Evolutionary conservation across 2,888 invertebrate species (phyloP).

Genomic region (Cremastinae sp.): DNA sequence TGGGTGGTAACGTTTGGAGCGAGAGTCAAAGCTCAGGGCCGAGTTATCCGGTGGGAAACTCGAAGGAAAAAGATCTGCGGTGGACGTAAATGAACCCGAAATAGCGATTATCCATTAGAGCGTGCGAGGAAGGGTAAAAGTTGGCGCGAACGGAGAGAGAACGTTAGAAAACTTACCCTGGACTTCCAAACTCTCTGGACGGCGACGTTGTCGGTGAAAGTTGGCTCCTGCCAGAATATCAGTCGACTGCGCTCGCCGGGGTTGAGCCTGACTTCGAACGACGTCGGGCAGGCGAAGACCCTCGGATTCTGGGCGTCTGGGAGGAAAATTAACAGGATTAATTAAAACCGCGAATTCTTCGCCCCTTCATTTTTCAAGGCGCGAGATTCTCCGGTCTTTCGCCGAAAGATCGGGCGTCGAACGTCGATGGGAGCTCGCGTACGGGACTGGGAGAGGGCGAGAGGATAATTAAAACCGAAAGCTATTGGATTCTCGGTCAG

Average conservation of each 20-base stretch:
- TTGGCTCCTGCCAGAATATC: conserved; percentile 86
- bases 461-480: conserved; percentile 44
- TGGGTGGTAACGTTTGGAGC: too few relatives aligned
- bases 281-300: conserved; percentile 84
- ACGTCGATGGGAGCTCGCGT: too few relatives aligned
- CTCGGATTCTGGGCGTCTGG: conserved; percentile 83
- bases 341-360: conserved; percentile 13
- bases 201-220: conserved; percentile 83
- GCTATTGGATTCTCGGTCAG: conserved; percentile 24
- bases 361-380: too few relatives aligned
- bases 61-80: neutral
- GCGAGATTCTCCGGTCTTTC: too few relatives aligned
- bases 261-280: conserved; percentile 83
- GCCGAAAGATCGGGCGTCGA: too few relatives aligned
- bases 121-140: neutral
- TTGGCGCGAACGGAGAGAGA: neutral
- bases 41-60: neutral
- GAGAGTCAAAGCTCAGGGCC: too few relatives aligned
- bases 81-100: conserved; percentile 13
- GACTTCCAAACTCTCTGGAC: conserved; percentile 84
- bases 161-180: conserved; percentile 80
- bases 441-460: too few relatives aligned
- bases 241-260: conserved; percentile 82
- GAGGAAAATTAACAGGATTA: conserved; percentile 35
- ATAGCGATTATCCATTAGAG: conserved; percentile 11